Evolutionary conservation across 2,797 vertebrate genomes (phyloP).

Genomic region (Myotis pilosus): DNA sequence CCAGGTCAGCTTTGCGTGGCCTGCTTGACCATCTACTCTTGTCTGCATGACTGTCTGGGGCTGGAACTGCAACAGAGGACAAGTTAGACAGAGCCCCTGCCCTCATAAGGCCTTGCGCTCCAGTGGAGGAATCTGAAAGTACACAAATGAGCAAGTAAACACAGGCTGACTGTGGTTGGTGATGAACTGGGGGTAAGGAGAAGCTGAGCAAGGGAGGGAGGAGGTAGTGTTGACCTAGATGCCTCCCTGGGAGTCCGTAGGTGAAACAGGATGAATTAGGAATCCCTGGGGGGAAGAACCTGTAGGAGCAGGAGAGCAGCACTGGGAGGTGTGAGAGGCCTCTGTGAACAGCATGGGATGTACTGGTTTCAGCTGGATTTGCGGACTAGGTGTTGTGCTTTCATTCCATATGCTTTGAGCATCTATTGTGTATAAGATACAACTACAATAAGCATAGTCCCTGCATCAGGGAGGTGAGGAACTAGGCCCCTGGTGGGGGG

Average conservation of each 20-base stretch:
- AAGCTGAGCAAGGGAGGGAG: not conserved
- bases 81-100: not conserved
- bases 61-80: not conserved
- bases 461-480: not conserved
- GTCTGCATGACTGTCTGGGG: not conserved
- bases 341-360: too few species aligned
- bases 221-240: not conserved
- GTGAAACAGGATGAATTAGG: not conserved
- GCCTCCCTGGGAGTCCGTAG: not conserved
- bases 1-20: not conserved
- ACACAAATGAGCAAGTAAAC: not conserved
- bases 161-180: not conserved
- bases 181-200: not conserved
- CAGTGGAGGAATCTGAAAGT: not conserved
- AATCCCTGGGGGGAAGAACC: not conserved
- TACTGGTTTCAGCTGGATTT: not conserved
- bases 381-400: not conserved
- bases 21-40: not conserved
- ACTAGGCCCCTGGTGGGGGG: accelerated
- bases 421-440: not conserved
- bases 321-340: not conserved
- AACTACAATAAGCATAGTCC: not conserved
- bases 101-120: not conserved
- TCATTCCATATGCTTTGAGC: not conserved
- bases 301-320: not conserved